phyloP scores from a whole-genome alignment of 64 coral and sea anemone genomes.

The Trachythela sp. region DNA sequence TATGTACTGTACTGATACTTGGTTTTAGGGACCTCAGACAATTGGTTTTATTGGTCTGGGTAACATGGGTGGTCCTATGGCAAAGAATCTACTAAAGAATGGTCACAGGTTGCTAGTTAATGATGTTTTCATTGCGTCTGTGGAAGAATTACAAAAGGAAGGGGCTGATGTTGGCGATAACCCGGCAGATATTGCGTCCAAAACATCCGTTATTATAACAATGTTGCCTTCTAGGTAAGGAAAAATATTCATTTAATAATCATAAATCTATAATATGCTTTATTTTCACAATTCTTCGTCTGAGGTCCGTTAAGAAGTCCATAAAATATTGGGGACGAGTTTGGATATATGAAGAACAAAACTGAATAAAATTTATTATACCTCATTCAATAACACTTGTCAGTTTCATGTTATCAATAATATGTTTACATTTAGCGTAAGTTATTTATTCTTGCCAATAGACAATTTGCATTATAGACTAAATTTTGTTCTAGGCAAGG shows the following conservation, averaged over 20 bases:
- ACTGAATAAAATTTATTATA: too few species aligned
- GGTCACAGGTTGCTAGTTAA: conserved; percentile 65
- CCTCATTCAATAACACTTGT: too few species aligned
- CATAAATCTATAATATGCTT: too few species aligned
- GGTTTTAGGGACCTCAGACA: conserved; percentile 4
- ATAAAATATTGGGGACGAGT: too few species aligned
- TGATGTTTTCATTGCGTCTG: conserved; percentile 62
- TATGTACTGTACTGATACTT: too few species aligned
- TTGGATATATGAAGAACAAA: too few species aligned
- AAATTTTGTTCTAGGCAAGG: too few species aligned
- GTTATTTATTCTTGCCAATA: too few species aligned
- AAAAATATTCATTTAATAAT: not conserved
- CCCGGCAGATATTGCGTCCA: conserved; percentile 77
- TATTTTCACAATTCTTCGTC: not conserved
- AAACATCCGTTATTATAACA: conserved; percentile 66
- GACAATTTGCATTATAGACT: too few species aligned
- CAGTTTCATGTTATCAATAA: too few species aligned
- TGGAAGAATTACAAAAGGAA: conserved; percentile 64
- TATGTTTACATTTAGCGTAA: too few species aligned
- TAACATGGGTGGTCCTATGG: conserved; percentile 97
- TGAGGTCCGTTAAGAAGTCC: too few species aligned
- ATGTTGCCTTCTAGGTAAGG: conserved; percentile 93
- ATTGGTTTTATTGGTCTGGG: conserved; percentile 95
- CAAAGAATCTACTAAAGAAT: conserved; percentile 67
- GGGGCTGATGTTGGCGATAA: conserved; percentile 67